Base-by-base conservation (phyloP, 2,797 vertebrate genomes). In the Malacoctenus gilli region DNA sequence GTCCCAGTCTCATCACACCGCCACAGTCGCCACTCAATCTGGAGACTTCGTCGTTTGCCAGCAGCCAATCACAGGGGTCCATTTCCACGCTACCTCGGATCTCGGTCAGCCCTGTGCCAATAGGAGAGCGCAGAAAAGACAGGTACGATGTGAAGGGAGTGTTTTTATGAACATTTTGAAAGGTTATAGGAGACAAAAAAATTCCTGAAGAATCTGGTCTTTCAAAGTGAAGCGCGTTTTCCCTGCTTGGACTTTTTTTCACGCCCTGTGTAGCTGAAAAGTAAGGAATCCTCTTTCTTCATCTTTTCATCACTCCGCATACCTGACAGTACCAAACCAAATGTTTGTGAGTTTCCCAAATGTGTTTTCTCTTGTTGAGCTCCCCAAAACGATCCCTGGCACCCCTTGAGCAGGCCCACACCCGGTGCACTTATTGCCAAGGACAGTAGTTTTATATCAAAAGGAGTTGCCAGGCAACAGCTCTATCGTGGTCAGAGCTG, bases 1-100 rank as follows among this genome's bases (percentile, higher is more conserved):
- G 94, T 70, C 94, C 95, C 71, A 94, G 94, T 75, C 88, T 96
- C 80, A 93, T 95, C 87, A 98, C 96, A 1, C 96, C 97, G 54
- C 97, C 95, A 0, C 94, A 95, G 59, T 98, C 96, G 1, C 96
- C 95, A 11, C 91, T 96, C 60, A 98, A 94, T 66, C 80, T 96
- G 59, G 95, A 98, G 84, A 95, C 94, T 0, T 93, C 95, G 21
- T 97, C 95, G 4, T 96, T 95, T 1, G 83, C 92, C 66, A 96
- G 95, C 78, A 95, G 92, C 91, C 96, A 97, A 81, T 96, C 95
- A 1, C 96, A 98, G 80, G 93, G 93, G 81, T 96, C 95, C 49
- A 95, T 96, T 72, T 94, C 95, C 76, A 96, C 94, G 0, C 74
- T 96, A 66, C 95, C 95, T 32, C 92, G 94, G 49, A 96, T 98